Evolutionary conservation across 2,888 invertebrate species (phyloP).

Genomic region (Drosophila birchii): DNA sequence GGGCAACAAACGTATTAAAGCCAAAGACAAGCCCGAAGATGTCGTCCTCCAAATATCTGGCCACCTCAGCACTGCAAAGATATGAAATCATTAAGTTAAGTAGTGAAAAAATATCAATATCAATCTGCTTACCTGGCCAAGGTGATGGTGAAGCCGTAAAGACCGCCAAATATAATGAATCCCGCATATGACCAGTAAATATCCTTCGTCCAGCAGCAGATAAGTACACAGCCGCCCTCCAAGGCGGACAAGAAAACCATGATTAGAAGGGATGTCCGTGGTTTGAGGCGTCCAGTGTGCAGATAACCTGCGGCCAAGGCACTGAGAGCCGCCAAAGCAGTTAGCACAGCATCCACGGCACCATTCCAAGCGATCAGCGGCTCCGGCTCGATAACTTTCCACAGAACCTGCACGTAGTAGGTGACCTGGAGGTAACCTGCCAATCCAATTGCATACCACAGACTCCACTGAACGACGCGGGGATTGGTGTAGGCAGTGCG

Average conservation of each 20-base stretch:
- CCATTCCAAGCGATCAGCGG: slow-evolving; percentile 87
- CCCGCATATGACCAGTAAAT: slow-evolving; percentile 90
- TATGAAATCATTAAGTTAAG: background rate
- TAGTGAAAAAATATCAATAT: background rate
- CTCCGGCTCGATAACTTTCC: slow-evolving; percentile 86
- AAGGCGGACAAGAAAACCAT: slow-evolving; percentile 85
- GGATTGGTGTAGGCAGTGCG: slow-evolving; percentile 87
- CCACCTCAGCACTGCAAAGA: slow-evolving; percentile 91
- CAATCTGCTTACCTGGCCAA: slow-evolving; percentile 77
- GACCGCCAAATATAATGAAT: slow-evolving; percentile 90
- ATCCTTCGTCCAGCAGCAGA: slow-evolving; percentile 86
- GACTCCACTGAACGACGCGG: slow-evolving; percentile 89
- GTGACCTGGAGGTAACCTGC: slow-evolving; percentile 90
- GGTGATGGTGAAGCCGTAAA: slow-evolving; percentile 89
- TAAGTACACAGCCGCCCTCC: slow-evolving; percentile 86
- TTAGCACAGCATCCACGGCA: slow-evolving; percentile 91
- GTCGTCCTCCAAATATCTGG: slow-evolving; percentile 91
- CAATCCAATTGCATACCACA: slow-evolving; percentile 91
- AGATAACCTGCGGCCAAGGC: slow-evolving; percentile 86
- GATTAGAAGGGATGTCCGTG: slow-evolving; percentile 84
- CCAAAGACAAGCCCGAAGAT: slow-evolving; percentile 96
- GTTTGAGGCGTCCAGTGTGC: slow-evolving; percentile 78
- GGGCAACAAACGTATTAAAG: slow-evolving; percentile 93
- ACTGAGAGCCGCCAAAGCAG: slow-evolving; percentile 88
- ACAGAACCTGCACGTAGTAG: slow-evolving; percentile 90